Percentiles rank a stretch among this genome's conserved stretches.
phyloP scores from a whole-genome alignment of 2,888 invertebrate genomes.

The Ormyrus nitidulus region DNA sequence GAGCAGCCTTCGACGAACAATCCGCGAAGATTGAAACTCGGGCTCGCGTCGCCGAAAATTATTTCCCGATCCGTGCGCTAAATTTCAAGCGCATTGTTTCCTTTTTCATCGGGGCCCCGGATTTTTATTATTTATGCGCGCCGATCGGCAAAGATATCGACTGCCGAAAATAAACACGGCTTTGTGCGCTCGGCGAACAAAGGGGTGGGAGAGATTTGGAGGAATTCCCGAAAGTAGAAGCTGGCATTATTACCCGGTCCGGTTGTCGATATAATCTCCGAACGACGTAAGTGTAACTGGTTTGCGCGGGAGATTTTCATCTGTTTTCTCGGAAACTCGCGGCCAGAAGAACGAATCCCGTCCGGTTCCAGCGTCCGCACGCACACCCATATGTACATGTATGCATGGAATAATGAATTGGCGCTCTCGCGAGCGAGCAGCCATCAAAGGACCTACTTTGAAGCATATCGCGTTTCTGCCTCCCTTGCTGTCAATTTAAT shows the following conservation, averaged over 20 bases:
- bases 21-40: constrained; percentile 57
- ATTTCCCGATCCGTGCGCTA: constrained; percentile 60
- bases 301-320: constrained; percentile 72
- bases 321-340: constrained; percentile 71
- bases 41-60: constrained; percentile 68
- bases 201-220: constrained; percentile 23
- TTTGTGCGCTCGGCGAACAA: constrained; percentile 33
- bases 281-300: constrained; percentile 63
- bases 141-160: constrained; percentile 47
- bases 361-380: constrained; percentile 36
- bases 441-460: constrained; percentile 58
- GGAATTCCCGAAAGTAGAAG: neutral
- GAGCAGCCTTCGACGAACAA: constrained; percentile 31
- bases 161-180: constrained; percentile 29
- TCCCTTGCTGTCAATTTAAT: constrained; percentile 49
- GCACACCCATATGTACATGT: no score
- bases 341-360: neutral
- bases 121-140: constrained; percentile 52
- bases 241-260: constrained; percentile 47
- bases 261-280: constrained; percentile 66
- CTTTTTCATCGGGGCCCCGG: neutral
- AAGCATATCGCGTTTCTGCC: constrained; percentile 57
- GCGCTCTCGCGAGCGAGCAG: constrained; percentile 5
- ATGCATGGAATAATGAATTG: neutral
- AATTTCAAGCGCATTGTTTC: constrained; percentile 15